A percentile compares a stretch with the other conserved stretches of the same genome.
These are phyloP conservation scores for Heterochromis multidens DNA, from an alignment of 2,113 vertebrate species.

Conservation along the genomic window DNA sequence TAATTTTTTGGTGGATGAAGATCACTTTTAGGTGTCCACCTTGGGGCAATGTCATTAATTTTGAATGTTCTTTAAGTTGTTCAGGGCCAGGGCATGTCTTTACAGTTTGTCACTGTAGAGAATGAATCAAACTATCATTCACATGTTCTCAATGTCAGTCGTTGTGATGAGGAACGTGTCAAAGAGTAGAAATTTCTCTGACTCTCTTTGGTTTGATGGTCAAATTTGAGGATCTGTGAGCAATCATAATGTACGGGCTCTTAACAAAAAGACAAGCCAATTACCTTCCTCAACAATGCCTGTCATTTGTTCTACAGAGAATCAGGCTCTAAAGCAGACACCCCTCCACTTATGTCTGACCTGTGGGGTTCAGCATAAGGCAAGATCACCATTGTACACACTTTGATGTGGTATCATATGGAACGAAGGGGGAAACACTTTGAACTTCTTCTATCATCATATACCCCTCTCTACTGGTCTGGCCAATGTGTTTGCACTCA, in stretches of 20 bases:
- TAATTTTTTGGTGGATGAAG: neutral
- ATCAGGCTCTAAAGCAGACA: conserved; percentile 48
- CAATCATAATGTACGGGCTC: conserved; percentile 38
- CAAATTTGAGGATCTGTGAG: conserved; percentile 39
- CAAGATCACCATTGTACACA: conserved; percentile 48
- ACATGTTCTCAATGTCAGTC: conserved; percentile 60
- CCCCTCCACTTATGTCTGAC: conserved; percentile 51
- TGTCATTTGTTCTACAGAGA: conserved; percentile 65
- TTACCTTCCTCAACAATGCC: conserved; percentile 52
- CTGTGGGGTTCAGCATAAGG: conserved; percentile 39
- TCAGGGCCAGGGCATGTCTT: neutral
- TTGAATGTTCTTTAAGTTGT: rapidly evolving
- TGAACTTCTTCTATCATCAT: conserved; percentile 67
- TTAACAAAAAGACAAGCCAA: conserved; percentile 56
- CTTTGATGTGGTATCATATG: conserved; percentile 61
- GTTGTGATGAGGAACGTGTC: conserved; percentile 14
- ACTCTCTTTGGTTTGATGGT: conserved; percentile 5
- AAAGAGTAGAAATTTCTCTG: conserved; percentile 3
- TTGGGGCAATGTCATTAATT: neutral
- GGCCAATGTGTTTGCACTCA: conserved; percentile 65
- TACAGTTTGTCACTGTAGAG: conserved; percentile 5
- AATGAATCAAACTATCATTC: conserved; percentile 29
- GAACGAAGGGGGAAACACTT: conserved; percentile 11
- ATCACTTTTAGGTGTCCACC: neutral
- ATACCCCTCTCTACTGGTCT: conserved; percentile 39